Conservation (phyloP, 2,113 vertebrate genomes). For the Neogale vison region DNA sequence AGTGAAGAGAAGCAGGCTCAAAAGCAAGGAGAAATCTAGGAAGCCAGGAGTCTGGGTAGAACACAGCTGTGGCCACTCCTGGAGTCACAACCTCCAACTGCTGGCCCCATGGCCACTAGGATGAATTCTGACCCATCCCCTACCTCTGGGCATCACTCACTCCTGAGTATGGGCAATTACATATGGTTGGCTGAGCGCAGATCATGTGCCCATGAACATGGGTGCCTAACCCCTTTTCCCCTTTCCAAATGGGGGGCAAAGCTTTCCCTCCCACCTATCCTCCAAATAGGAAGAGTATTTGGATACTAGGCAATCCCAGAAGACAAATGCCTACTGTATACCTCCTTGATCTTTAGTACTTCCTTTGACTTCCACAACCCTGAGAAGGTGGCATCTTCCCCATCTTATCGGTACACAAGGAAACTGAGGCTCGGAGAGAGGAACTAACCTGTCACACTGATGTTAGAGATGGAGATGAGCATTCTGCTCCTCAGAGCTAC, state of each 20-base stretch:
- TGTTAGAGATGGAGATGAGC: neutral
- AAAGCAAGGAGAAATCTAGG: neutral
- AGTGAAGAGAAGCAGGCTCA: neutral
- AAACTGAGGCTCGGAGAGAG: neutral
- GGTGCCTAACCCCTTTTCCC: neutral
- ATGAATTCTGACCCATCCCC: neutral
- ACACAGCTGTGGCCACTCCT: neutral
- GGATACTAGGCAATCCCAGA: neutral
- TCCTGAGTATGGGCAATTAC: neutral
- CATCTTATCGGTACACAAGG: neutral
- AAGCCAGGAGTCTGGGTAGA: neutral
- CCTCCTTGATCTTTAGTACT: neutral
- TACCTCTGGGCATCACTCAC: neutral
- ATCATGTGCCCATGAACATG: fast-evolving
- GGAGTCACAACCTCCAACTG: neutral
- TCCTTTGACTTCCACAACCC: neutral
- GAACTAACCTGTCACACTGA: neutral
- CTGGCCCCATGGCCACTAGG: neutral
- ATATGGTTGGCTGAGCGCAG: neutral
- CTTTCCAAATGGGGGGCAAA: neutral
- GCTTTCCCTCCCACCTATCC: neutral
- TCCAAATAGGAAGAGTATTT: neutral
- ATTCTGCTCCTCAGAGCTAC: neutral
- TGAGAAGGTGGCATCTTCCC: neutral
- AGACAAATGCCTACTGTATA: neutral